phyloP scores from a whole-genome alignment of 2,888 invertebrate genomes.

The Polylopha cassiicola region DNA sequence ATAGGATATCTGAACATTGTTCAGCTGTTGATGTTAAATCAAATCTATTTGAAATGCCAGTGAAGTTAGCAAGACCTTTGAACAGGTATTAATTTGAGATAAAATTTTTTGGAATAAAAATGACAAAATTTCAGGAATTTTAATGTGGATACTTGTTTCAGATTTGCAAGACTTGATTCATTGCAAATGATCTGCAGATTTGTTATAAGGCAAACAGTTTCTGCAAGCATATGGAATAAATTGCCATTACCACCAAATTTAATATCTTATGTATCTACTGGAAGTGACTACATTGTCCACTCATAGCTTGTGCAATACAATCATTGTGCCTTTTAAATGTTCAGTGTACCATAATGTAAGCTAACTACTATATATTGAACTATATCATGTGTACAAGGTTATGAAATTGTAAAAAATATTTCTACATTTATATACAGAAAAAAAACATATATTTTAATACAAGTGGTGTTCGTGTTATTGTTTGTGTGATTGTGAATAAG shows the following conservation, averaged over 20 bases:
- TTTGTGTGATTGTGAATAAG: constrained; percentile 31
- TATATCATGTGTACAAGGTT: constrained; percentile 23
- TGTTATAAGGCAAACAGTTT: constrained; percentile 83
- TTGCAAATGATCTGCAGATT: constrained; percentile 86
- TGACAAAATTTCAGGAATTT: constrained; percentile 9
- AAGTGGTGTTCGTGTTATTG: constrained; percentile 31
- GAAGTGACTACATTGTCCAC: constrained; percentile 71
- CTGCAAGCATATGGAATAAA: constrained; percentile 81
- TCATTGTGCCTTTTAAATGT: constrained; percentile 45
- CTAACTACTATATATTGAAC: constrained; percentile 28
- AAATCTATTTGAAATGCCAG: constrained; percentile 69
- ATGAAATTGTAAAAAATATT: constrained; percentile 34
- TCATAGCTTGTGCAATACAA: constrained; percentile 41
- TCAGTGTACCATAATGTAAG: constrained; percentile 33
- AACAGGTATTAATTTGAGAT: constrained; percentile 50
- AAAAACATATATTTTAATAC: constrained; percentile 47
- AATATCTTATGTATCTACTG: constrained; percentile 60
- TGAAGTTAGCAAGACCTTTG: constrained; percentile 67
- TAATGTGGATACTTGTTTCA: constrained; percentile 54
- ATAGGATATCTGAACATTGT: constrained; percentile 71
- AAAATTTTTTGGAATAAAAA: neutral
- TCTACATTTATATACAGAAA: constrained; percentile 53
- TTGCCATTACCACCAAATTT: constrained; percentile 80
- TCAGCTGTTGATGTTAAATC: constrained; percentile 68
- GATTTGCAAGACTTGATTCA: constrained; percentile 80